A percentile compares a stretch with the other conserved stretches of the same genome.
phyloP scores from a whole-genome alignment of 2,113 vertebrate genomes.

The Oxyruncus cristatus region DNA sequence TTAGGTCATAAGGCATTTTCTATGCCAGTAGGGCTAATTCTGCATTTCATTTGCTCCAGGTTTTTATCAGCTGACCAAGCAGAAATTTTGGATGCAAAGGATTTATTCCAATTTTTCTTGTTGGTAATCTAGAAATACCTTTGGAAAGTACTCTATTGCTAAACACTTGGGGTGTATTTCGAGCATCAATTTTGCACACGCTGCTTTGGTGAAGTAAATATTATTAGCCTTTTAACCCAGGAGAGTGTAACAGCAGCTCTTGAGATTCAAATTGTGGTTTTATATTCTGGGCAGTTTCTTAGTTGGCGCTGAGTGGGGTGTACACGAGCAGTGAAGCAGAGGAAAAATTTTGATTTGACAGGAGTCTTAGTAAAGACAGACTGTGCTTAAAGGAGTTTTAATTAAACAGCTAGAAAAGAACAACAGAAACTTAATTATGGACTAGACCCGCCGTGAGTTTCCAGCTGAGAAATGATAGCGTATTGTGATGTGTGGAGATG shows the following conservation, averaged over 20 bases:
- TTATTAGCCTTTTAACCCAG: background rate
- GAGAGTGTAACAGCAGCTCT: background rate
- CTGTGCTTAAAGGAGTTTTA: conserved; percentile 24
- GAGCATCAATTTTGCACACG: background rate
- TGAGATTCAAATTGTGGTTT: background rate
- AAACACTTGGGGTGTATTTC: background rate
- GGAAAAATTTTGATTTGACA: conserved; percentile 5
- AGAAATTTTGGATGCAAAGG: background rate
- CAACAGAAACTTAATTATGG: conserved; percentile 10
- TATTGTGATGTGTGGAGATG: background rate
- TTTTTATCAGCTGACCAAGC: background rate
- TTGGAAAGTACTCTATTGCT: background rate
- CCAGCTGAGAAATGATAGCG: background rate
- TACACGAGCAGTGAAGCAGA: background rate
- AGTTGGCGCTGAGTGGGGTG: background rate
- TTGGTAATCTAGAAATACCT: background rate
- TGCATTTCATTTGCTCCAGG: background rate
- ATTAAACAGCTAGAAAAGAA: conserved; percentile 47
- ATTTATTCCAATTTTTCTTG: background rate
- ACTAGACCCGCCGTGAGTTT: background rate
- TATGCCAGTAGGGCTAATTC: background rate
- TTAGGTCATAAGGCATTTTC: background rate
- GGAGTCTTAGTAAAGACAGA: background rate
- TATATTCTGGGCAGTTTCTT: background rate
- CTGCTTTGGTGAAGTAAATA: conserved; percentile 5